Evolutionary conservation across 2,888 invertebrate species (phyloP).

Genomic region (Cheilosia urbana): DNA sequence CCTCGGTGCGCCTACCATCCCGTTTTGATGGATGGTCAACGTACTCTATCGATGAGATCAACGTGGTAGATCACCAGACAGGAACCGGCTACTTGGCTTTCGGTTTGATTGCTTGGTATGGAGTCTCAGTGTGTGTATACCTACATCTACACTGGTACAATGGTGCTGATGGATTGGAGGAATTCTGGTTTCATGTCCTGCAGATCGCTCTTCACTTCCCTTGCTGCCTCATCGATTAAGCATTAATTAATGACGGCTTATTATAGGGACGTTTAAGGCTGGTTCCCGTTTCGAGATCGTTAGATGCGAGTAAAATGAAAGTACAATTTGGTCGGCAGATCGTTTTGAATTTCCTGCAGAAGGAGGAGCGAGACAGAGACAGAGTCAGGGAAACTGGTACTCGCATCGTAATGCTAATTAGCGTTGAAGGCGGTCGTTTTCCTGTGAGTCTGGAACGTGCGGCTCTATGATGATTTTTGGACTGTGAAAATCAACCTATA

Average conservation of each 20-base stretch:
- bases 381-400: background rate
- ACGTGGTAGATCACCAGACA: conserved; percentile 64
- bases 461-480: background rate
- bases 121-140: too few relatives aligned
- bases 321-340: conserved; percentile 49
- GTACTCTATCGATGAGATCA: conserved; percentile 54
- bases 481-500: too few relatives aligned
- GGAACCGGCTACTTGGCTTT: conserved; percentile 65
- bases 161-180: conserved; percentile 20
- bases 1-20: conserved; percentile 52
- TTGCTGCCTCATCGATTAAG: conserved; percentile 60
- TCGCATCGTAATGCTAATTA: conserved; percentile 6
- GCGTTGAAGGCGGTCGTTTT: conserved; percentile 53
- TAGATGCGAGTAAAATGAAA: conserved; percentile 47
- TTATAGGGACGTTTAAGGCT: conserved; percentile 48
- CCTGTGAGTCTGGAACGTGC: conserved; percentile 5
- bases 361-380: background rate
- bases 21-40: conserved; percentile 70
- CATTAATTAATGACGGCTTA: conserved; percentile 67
- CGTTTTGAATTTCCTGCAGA: conserved; percentile 24
- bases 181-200: conserved; percentile 47
- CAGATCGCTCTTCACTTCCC: background rate
- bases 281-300: conserved; percentile 48
- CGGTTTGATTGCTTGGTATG: background rate
- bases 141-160: background rate